A percentile compares a stretch with the other conserved stretches of the same genome.
Evolutionary conservation across 2,888 invertebrate species (phyloP).

Genomic region (Diabrotica balteata): DNA sequence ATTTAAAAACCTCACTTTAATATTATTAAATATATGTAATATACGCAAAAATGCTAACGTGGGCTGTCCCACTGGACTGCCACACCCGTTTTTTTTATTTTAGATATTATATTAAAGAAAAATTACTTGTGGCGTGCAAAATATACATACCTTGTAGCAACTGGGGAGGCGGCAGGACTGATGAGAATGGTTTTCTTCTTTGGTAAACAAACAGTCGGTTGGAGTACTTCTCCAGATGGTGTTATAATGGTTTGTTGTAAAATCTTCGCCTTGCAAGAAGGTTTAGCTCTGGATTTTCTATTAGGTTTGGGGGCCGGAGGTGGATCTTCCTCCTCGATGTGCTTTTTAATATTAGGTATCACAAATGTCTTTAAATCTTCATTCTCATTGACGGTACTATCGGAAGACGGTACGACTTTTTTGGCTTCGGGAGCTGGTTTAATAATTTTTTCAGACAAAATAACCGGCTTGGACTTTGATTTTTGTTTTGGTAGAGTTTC

Average conservation of each 20-base stretch:
- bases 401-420: slow-evolving; percentile 8
- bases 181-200: slow-evolving; percentile 50
- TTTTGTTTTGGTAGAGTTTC: slow-evolving; percentile 9
- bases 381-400: slow-evolving; percentile 44
- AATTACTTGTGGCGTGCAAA: too few species aligned
- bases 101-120: too few species aligned
- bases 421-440: slow-evolving; percentile 44
- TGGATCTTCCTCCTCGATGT: slow-evolving; percentile 27
- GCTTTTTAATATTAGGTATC: slow-evolving; percentile 49
- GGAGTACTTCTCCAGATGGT: slow-evolving; percentile 55
- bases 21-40: too few species aligned
- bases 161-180: neutral
- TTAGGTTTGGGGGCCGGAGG: slow-evolving; percentile 18
- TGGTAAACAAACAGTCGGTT: slow-evolving; percentile 37
- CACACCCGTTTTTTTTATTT: too few species aligned
- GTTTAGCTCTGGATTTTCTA: slow-evolving; percentile 25
- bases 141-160: slow-evolving; percentile 8
- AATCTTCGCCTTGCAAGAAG: slow-evolving; percentile 55
- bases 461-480: slow-evolving; percentile 50
- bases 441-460: slow-evolving; percentile 57
- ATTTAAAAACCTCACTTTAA: too few species aligned
- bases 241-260: slow-evolving; percentile 60
- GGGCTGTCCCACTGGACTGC: too few species aligned
- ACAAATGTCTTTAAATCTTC: slow-evolving; percentile 59
- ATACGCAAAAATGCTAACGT: too few species aligned